Evolutionary conservation across 2,888 invertebrate genomes (phyloP), one percentile per base, ranked within the genome.

Genomic region (Dioctria linearis): DNA sequence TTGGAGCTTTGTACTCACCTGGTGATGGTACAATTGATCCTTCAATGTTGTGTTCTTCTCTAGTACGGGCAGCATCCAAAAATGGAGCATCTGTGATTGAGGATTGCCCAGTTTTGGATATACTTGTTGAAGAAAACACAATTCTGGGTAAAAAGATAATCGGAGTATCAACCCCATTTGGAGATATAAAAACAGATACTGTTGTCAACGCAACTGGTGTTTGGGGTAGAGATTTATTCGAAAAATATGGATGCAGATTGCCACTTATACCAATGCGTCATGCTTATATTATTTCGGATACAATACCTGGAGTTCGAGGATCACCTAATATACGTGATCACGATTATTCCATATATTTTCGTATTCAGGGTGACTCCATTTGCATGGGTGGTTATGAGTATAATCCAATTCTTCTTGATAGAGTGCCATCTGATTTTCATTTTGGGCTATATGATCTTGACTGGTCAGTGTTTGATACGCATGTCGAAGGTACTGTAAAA

Each of bases 381-480:
- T 92, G 93, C 82, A 92, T 97, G 85, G 97, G 97, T 9, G 97
- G 97, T 0, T 98, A 97, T 86, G 97, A 98, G 88, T 88, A 90
- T 0, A 96, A 97, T 87, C 97, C 97, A 0, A 92, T 94, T 82
- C 91, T 97, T 85, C 88, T 96, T 75, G 94, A 95, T 85, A 92
- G 93, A 91, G 91, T 95, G 9, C 92, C 94, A 13, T 91, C 92
- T 82, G 93, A 96, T 86, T 95, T 95, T 84, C 92, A 95, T 81
- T 98, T 97, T 86, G 92, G 94, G 43, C 90, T 98, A 0, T 97
- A 95, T 87, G 96, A 98, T 81, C 88, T 98, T 80, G 96, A 98
- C 86, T 96, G 95, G 94, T 93, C 94, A 66, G 92, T 95, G 2
- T 97, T 97, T 86, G 93, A 94, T 42, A 90, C 92, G 0, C 95